Percentiles rank a stretch among this genome's conserved stretches.
Evolutionary conservation across 2,888 invertebrate species (phyloP).

Genomic region (Magallana nippona): DNA sequence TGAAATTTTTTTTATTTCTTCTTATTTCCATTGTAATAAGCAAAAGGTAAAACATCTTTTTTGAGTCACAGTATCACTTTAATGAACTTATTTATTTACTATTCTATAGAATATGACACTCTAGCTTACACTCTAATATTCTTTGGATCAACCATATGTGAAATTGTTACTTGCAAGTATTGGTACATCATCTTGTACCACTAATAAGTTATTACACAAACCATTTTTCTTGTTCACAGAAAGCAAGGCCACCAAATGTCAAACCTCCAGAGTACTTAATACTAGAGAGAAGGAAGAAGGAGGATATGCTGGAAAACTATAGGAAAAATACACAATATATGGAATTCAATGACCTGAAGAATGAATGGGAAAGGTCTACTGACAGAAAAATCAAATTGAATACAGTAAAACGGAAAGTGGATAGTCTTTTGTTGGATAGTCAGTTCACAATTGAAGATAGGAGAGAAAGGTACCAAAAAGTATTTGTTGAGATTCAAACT

Average conservation of each 20-base stretch:
- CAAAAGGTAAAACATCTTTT: too few species aligned
- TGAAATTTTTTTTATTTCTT: too few species aligned
- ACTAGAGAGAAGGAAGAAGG: constrained; percentile 72
- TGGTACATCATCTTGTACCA: background rate
- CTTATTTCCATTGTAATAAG: too few species aligned
- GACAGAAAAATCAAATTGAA: constrained; percentile 75
- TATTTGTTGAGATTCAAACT: background rate
- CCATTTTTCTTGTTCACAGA: constrained; percentile 60
- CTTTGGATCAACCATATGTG: too few species aligned
- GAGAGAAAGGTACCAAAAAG: constrained; percentile 71
- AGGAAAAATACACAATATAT: constrained; percentile 71
- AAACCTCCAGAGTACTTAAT: constrained; percentile 76
- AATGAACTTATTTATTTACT: too few species aligned
- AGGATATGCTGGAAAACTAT: constrained; percentile 70
- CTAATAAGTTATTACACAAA: background rate
- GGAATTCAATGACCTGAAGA: constrained; percentile 74
- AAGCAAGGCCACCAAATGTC: constrained; percentile 74
- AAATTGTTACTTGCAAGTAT: too few species aligned
- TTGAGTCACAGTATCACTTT: too few species aligned
- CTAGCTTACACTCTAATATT: too few species aligned
- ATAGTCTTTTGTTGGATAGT: constrained; percentile 69
- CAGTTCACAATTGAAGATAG: constrained; percentile 75
- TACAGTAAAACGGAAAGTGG: constrained; percentile 72
- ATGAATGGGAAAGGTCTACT: constrained; percentile 77
- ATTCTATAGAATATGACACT: too few species aligned